Percentiles rank a stretch among this genome's conserved stretches.
These are phyloP conservation scores for Ophion costatus DNA, from an alignment of 2,888 invertebrate genomes.

Conservation along the genomic window DNA sequence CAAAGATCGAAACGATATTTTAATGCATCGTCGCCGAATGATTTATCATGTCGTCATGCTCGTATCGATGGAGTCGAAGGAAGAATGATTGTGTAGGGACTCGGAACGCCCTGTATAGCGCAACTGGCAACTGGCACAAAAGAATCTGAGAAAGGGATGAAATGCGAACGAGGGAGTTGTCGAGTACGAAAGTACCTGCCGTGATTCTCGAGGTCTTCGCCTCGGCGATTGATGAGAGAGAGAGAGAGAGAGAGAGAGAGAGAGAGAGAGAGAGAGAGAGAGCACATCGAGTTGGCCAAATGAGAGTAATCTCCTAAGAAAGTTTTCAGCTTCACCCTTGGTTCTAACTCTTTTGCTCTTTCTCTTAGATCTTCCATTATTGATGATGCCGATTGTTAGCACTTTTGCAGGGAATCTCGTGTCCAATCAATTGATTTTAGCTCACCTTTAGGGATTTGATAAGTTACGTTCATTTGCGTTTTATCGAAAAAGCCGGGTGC, in stretches of 20 bases:
- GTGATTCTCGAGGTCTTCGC: constrained; percentile 8
- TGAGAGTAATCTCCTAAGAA: constrained; percentile 14
- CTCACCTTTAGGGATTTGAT: no score
- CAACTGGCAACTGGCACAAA: constrained; percentile 30
- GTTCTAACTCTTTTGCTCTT: no score
- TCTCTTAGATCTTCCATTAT: no score
- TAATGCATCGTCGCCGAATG: neutral
- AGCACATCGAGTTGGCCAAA: neutral
- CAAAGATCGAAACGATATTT: neutral
- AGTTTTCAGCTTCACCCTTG: constrained; percentile 11
- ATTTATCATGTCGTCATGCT: neutral
- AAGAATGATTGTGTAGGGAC: neutral
- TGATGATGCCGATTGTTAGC: no score
- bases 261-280: neutral
- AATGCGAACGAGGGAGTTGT: neutral
- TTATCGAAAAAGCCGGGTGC: no score
- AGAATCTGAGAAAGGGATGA: constrained; percentile 35
- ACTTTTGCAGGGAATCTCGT: no score
- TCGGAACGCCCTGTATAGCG: neutral
- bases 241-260: no score
- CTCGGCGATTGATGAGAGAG: constrained; percentile 34
- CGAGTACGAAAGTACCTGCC: neutral
- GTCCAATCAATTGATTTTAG: no score
- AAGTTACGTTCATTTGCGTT: no score
- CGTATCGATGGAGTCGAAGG: neutral